phyloP scores from a whole-genome alignment of 2,113 vertebrate species.

The Siniperca knerii region DNA sequence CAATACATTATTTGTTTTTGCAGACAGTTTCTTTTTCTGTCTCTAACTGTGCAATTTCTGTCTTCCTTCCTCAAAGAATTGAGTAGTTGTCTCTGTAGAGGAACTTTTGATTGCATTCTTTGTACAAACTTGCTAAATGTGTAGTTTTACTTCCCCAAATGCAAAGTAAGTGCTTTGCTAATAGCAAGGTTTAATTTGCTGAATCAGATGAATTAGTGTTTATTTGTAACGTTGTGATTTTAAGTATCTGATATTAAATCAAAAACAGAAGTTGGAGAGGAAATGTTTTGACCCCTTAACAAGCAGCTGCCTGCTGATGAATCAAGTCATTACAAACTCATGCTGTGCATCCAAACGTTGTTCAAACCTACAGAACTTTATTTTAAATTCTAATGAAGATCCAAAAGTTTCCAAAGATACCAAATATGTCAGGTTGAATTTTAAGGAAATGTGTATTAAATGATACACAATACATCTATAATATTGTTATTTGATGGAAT shows the following conservation, averaged over 20 bases:
- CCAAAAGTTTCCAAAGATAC: neutral
- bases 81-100: neutral
- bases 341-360: neutral
- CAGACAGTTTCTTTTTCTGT: constrained; percentile 22
- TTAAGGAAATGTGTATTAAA: neutral
- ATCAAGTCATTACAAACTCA: neutral
- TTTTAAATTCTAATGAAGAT: neutral
- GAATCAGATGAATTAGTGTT: constrained; percentile 27
- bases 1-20: constrained; percentile 19
- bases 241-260: neutral
- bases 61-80: constrained; percentile 24
- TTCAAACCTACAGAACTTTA: neutral
- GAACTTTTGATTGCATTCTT: constrained; percentile 11
- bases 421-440: neutral
- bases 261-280: constrained; percentile 10
- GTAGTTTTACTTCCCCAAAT: constrained; percentile 63
- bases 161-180: neutral
- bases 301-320: constrained; percentile 1
- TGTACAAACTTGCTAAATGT: constrained; percentile 42
- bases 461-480: neutral
- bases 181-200: constrained; percentile 16
- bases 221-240: neutral
- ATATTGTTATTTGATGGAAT: neutral
- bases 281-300: neutral
- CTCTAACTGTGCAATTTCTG: neutral